Percentiles rank a stretch among this genome's conserved stretches.
phyloP scores from a whole-genome alignment of 2,888 invertebrate genomes.

The Agrotis ipsilon region DNA sequence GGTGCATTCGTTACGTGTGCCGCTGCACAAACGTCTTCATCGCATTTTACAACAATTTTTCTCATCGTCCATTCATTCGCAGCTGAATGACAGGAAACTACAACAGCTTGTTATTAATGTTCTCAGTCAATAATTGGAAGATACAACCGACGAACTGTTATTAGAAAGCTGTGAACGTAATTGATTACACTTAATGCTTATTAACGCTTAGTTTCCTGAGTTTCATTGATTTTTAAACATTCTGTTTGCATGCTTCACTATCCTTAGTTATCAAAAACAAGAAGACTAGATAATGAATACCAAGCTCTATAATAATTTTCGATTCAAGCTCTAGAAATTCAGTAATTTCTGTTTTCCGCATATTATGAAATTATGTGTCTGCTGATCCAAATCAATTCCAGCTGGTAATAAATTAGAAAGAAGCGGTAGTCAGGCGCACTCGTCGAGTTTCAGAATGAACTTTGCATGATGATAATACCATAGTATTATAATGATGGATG shows the following conservation, averaged over 20 bases:
- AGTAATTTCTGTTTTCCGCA: constrained; percentile 28
- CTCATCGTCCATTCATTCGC: constrained; percentile 67
- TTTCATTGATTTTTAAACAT: constrained; percentile 39
- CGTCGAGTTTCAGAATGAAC: constrained; percentile 28
- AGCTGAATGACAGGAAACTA: constrained; percentile 73
- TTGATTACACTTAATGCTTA: constrained; percentile 53
- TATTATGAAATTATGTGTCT: constrained; percentile 45
- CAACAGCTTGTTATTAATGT: constrained; percentile 64
- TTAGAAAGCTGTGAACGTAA: constrained; percentile 71
- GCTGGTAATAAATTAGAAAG: constrained; percentile 16
- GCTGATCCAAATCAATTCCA: constrained; percentile 30
- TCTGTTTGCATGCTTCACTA: background rate
- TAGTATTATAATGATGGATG: constrained; percentile 48
- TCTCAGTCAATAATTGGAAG: constrained; percentile 65
- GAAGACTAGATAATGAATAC: background rate
- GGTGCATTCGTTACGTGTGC: constrained; percentile 54
- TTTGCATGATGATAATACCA: constrained; percentile 47
- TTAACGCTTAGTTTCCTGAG: constrained; percentile 49
- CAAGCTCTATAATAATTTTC: background rate
- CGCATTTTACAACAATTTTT: constrained; percentile 57
- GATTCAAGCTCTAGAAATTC: constrained; percentile 19
- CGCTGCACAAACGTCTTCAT: constrained; percentile 34
- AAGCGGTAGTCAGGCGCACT: constrained; percentile 28
- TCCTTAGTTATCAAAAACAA: constrained; percentile 5
- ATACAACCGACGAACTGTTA: constrained; percentile 64